Evolutionary conservation across 2,797 vertebrate species (phyloP).

Genomic region (Hypotaenidia philippensis): DNA sequence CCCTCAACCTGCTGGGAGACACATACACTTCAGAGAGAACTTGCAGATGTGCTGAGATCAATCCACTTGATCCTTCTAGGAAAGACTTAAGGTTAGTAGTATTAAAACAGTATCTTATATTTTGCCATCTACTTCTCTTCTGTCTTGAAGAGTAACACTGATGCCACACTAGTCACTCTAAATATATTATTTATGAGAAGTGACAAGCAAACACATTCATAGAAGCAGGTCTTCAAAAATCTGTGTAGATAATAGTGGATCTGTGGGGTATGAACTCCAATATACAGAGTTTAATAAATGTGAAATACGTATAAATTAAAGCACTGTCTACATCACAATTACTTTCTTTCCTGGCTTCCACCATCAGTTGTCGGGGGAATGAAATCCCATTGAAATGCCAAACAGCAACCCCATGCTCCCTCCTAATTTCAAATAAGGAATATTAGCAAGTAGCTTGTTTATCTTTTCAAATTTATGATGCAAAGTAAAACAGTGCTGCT

Average conservation of each 20-base stretch:
- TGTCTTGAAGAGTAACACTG: background rate
- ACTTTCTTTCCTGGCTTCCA: background rate
- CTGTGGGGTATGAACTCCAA: background rate
- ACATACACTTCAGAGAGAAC: background rate
- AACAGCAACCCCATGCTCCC: background rate
- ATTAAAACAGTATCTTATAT: background rate
- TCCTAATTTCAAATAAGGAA: background rate
- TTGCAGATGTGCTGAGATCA: background rate
- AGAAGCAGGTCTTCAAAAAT: background rate
- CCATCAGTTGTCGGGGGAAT: background rate
- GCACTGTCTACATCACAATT: background rate
- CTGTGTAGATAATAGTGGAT: background rate
- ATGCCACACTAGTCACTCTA: background rate
- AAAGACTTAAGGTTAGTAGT: background rate
- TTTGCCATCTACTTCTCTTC: background rate
- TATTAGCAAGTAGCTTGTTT: slow-evolving; percentile 51
- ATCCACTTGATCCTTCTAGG: background rate
- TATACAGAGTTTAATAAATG: background rate
- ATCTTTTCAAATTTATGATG: slow-evolving; percentile 39
- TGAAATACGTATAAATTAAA: background rate
- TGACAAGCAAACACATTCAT: background rate
- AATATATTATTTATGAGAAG: background rate
- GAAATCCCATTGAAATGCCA: background rate
- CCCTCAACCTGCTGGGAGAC: background rate
- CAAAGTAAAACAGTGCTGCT: slow-evolving; percentile 3